Conservation (phyloP, 2,113 vertebrate species). For the Taurulus bubalis region DNA sequence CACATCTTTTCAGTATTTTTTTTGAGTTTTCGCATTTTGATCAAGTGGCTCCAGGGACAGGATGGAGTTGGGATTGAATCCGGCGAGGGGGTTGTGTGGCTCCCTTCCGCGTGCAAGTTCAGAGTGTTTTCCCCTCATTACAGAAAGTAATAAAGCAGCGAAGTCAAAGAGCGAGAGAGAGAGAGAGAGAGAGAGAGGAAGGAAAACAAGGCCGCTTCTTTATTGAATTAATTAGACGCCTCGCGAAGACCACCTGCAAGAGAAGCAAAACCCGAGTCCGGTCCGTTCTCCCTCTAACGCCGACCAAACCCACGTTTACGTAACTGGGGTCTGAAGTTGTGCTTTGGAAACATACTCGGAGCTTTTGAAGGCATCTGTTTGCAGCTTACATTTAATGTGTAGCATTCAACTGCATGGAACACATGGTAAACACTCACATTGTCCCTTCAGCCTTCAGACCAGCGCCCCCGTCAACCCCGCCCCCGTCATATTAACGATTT, state of each 20-base stretch:
- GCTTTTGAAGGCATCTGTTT: slow-evolving; percentile 60
- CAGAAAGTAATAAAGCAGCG: slow-evolving; percentile 82
- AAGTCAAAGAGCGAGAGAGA: slow-evolving; percentile 76
- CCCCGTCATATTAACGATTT: slow-evolving; percentile 78
- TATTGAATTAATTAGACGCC: slow-evolving; percentile 84
- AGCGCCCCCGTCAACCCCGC: slow-evolving; percentile 29
- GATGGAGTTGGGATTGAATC: slow-evolving; percentile 54
- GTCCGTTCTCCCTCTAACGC: slow-evolving; percentile 50
- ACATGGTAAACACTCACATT: slow-evolving; percentile 74
- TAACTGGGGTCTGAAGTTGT: slow-evolving; percentile 59
- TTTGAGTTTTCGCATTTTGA: slow-evolving; percentile 56
- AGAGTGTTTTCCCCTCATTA: slow-evolving; percentile 81
- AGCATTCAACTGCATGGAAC: slow-evolving; percentile 69
- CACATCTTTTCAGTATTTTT: slow-evolving; percentile 2
- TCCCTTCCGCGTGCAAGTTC: slow-evolving; percentile 64
- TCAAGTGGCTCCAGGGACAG: slow-evolving; percentile 49
- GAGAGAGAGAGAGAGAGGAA: slow-evolving; percentile 66
- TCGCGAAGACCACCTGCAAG: slow-evolving; percentile 83
- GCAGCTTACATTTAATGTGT: slow-evolving; percentile 51
- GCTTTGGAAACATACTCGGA: slow-evolving; percentile 58
- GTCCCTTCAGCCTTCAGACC: slow-evolving; percentile 60
- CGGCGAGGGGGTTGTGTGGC: slow-evolving; percentile 50
- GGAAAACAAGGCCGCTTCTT: slow-evolving; percentile 81
- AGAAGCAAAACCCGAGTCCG: slow-evolving; percentile 72
- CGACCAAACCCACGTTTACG: slow-evolving; percentile 53